Percentiles rank a stretch among this genome's conserved stretches.
Conservation (phyloP, 64 coral and sea anemone species). For the Montipora foliosa region DNA sequence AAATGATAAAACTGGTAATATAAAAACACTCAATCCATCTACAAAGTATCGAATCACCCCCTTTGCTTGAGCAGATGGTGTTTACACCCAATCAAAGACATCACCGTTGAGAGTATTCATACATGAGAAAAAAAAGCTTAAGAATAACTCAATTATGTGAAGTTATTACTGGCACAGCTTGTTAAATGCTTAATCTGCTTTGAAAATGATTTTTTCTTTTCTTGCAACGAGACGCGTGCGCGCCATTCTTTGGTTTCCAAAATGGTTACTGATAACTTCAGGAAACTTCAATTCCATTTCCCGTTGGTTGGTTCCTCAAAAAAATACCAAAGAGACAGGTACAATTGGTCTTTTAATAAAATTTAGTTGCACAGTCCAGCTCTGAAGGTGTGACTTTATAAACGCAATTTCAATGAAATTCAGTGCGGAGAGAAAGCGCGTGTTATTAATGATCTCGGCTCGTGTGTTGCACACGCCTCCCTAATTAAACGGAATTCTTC, state of each 20-base stretch:
- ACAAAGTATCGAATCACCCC: constrained; percentile 8
- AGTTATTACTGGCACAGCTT: constrained; percentile 50
- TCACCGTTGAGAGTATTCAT: constrained; percentile 38
- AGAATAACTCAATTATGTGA: constrained; percentile 42
- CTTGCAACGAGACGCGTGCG: not conserved
- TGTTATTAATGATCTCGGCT: not conserved
- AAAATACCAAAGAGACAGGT: constrained; percentile 27
- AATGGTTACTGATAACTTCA: not conserved
- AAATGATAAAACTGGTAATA: not conserved
- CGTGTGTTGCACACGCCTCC: constrained; percentile 1
- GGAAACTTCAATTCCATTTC: constrained; percentile 8
- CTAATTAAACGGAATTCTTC: constrained; percentile 35
- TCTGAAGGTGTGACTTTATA: constrained; percentile 23
- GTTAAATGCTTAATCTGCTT: constrained; percentile 3
- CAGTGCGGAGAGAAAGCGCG: not conserved
- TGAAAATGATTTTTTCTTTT: constrained; percentile 7
- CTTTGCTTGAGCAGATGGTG: constrained; percentile 6
- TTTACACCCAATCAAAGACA: constrained; percentile 27
- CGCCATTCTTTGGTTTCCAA: not conserved
- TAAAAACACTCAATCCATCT: not conserved
- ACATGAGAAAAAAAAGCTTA: constrained; percentile 25
- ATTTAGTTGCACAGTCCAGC: not conserved
- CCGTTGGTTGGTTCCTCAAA: constrained; percentile 2
- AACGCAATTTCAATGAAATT: constrained; percentile 47
- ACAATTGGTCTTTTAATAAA: constrained; percentile 50